Conservation (phyloP, 2,113 vertebrate species). For the Jacana jacana region DNA sequence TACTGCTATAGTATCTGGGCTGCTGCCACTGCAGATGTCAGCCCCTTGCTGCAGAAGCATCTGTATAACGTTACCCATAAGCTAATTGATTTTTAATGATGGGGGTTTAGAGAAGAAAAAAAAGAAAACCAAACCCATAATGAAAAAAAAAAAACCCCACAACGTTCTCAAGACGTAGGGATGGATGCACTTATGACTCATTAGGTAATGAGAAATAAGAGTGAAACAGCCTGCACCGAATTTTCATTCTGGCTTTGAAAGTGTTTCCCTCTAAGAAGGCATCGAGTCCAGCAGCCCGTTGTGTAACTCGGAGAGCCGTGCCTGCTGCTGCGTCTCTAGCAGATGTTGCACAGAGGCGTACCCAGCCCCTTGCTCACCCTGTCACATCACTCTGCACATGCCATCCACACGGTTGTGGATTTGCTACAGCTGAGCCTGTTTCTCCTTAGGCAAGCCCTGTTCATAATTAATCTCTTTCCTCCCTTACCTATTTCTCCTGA, state of each 20-base stretch:
- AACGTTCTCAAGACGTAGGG: not conserved
- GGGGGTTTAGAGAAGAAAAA: not conserved
- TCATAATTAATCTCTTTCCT: not conserved
- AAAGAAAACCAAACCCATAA: not conserved
- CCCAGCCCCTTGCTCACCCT: not conserved
- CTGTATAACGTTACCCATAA: not conserved
- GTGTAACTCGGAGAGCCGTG: fast-evolving
- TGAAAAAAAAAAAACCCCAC: conserved; percentile 18
- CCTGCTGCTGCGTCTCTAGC: fast-evolving
- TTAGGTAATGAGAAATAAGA: conserved; percentile 3
- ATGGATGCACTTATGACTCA: conserved; percentile 30
- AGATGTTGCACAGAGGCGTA: fast-evolving
- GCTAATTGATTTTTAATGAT: conserved; percentile 52
- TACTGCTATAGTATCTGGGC: not conserved
- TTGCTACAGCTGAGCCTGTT: not conserved
- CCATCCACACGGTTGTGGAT: fast-evolving
- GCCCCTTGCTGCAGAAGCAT: conserved; percentile 8
- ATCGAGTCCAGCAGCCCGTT: fast-evolving
- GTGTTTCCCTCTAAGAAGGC: not conserved
- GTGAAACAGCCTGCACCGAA: not conserved
- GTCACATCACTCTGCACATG: fast-evolving
- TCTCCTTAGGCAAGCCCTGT: not conserved
- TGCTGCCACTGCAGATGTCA: conserved; percentile 7
- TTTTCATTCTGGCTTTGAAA: not conserved
- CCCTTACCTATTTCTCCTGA: not conserved